Percentiles rank a stretch among this genome's conserved stretches.
phyloP scores from a whole-genome alignment of 2,888 invertebrate genomes.

The Rotaria magnacalcarata region DNA sequence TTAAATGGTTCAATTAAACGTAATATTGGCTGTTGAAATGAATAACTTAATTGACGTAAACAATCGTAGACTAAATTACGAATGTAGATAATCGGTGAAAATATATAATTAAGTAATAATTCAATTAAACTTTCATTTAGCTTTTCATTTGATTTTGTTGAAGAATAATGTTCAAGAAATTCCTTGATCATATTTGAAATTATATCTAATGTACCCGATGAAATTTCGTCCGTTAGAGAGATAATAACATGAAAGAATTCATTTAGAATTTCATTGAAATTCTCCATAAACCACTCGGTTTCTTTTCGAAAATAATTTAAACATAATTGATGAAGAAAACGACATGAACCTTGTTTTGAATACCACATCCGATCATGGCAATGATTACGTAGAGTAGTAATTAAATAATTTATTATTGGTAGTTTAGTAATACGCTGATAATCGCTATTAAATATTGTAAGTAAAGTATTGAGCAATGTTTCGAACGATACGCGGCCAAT shows the following conservation, averaged over 20 bases:
- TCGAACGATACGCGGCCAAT: conserved; percentile 23
- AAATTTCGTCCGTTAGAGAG: conserved; percentile 9
- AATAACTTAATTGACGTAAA: background rate
- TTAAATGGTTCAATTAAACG: conserved; percentile 31
- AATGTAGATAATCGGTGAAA: background rate
- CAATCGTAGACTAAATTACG: background rate
- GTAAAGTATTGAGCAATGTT: background rate
- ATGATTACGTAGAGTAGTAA: background rate
- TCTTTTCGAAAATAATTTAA: background rate
- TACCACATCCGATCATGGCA: conserved; percentile 34
- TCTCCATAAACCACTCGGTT: background rate
- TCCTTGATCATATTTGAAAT: background rate
- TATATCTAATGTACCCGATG: background rate
- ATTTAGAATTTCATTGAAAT: background rate
- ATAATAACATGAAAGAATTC: background rate
- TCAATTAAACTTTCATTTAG: background rate
- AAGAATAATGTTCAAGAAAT: background rate
- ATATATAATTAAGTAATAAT: conserved; percentile 11
- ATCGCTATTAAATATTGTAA: background rate
- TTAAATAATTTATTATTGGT: background rate
- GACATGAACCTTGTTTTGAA: conserved; percentile 29
- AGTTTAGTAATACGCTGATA: background rate
- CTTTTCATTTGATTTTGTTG: background rate
- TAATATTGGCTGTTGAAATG: background rate
- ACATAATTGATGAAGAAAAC: background rate